These are phyloP conservation scores for Craterocephalus amniculus DNA, from an alignment of 2,797 vertebrate genomes.

Conservation along the genomic window DNA sequence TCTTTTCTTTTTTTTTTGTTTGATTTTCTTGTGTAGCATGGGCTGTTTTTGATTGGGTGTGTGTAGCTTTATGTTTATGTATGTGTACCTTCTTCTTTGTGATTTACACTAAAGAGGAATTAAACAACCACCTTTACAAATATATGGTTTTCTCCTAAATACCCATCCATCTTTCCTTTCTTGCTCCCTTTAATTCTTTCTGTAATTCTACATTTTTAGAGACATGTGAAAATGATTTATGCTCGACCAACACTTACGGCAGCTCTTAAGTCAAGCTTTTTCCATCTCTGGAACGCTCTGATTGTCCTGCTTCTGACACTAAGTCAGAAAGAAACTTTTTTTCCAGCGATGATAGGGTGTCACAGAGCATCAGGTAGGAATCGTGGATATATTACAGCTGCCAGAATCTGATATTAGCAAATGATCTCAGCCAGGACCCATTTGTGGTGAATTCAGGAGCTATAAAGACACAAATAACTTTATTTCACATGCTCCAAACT, in stretches of 20 bases:
- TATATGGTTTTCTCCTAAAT: constrained; percentile 44
- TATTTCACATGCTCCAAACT: constrained; percentile 27
- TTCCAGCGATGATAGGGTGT: constrained; percentile 26
- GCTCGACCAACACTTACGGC: constrained; percentile 12
- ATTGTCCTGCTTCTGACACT: constrained; percentile 31
- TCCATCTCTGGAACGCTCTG: constrained; percentile 35
- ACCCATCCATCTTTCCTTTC: constrained; percentile 10
- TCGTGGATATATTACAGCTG: constrained; percentile 29
- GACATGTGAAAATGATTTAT: constrained; percentile 76
- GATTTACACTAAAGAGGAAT: constrained; percentile 43
- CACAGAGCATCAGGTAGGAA: constrained; percentile 28
- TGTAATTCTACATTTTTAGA: constrained; percentile 55
- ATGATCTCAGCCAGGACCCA: constrained; percentile 37
- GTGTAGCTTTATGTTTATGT: background rate
- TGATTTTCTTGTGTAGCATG: background rate
- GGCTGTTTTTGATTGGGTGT: background rate
- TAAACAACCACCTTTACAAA: constrained; percentile 30
- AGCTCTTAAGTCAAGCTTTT: constrained; percentile 40
- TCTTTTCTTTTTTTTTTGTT: background rate
- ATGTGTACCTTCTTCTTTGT: constrained; percentile 2
- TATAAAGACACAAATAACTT: constrained; percentile 12
- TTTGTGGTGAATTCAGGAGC: constrained; percentile 16
- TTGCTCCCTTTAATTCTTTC: constrained; percentile 58
- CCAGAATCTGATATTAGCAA: constrained; percentile 33
- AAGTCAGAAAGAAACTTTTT: constrained; percentile 33